Evolutionary conservation across 2,797 vertebrate genomes (phyloP), one percentile per base, ranked within the genome.

Genomic region (Tolypeutes matacus): DNA sequence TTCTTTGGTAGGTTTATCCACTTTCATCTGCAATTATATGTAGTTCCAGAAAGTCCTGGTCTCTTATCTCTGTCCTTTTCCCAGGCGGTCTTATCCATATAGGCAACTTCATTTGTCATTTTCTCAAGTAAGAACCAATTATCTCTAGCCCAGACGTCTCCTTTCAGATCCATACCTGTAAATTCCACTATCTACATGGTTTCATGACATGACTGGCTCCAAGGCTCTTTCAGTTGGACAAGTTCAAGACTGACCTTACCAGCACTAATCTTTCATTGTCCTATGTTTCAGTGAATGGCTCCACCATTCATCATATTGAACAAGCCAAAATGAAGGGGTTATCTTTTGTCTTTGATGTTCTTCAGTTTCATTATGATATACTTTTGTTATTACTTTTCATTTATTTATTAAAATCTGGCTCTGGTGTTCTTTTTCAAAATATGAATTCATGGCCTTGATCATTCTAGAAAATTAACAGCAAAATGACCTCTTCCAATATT

Each of bases 271-370:
- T 13, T 56, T 17, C 13, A 18, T 8, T 18, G 13, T 23, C 1
- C 7, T 51, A 39, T 62, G 39, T 87, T 23, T 75, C 58, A 27
- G 15, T 15, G 42, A 69, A 4, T 9, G 15, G 9, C 8, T 25
- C 58, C 2, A 13, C 34, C 2, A 15, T 39, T 6, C 0, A 56
- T n/a, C 15, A 12, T 0, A 7, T 0, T 7, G 51, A 11, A 12
- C 2, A 27, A 31, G 7, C 49, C 31, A 25, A 51, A 20, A 17
- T 36, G 25, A 31, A 36, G 7, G 20, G 21, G 2, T 23, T 11
- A 27, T 4, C 3, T 72, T 77, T 36, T 18, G 27, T 75, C 25
- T 73, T 17, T 34, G 5, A 3, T 7, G 7, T n/a, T 75, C 51
- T 36, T 70, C 36, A 64, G 9, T 23, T 81, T 46, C 62, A 13